A percentile compares a stretch with the other conserved stretches of the same genome.
phyloP scores from a whole-genome alignment of 2,888 invertebrate genomes.

The Tetropium fuscum region DNA sequence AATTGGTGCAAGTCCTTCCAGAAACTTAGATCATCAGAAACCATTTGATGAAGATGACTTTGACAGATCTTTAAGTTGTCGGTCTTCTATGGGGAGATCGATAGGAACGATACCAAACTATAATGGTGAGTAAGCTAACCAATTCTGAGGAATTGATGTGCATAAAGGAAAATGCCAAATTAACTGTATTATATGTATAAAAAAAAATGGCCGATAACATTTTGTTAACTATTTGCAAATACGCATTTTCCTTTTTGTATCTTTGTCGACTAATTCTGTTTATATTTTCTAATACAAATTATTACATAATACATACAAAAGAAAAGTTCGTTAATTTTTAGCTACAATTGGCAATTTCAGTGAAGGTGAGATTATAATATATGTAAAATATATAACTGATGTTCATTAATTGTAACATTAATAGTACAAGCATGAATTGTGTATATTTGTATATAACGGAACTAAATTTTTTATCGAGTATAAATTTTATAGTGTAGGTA shows the following conservation, averaged over 20 bases:
- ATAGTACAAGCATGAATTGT: conserved; percentile 13
- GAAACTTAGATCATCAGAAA: conserved; percentile 90
- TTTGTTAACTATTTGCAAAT: not conserved
- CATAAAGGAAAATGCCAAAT: conserved; percentile 7
- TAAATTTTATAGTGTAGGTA: no score
- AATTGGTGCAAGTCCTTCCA: conserved; percentile 97
- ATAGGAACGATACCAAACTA: conserved; percentile 82
- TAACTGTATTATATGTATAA: no score
- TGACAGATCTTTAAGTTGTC: conserved; percentile 78
- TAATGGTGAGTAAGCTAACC: conserved; percentile 76
- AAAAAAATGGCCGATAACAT: no score
- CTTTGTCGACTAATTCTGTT: not conserved
- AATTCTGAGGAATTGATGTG: not conserved
- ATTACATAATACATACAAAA: not conserved
- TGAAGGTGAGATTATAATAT: conserved; percentile 49
- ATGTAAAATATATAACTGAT: conserved; percentile 23
- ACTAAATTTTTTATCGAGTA: no score
- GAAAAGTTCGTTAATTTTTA: conserved; percentile 40
- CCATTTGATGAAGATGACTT: conserved; percentile 85
- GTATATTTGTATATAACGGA: not conserved
- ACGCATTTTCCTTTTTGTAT: not conserved
- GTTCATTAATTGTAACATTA: conserved; percentile 10
- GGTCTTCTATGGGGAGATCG: conserved; percentile 80
- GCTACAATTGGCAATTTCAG: conserved; percentile 49
- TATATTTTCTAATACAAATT: not conserved